A percentile compares a stretch with the other conserved stretches of the same genome.
phyloP scores from a whole-genome alignment of 2,888 invertebrate species.

The Rhyacophila evoluta region DNA sequence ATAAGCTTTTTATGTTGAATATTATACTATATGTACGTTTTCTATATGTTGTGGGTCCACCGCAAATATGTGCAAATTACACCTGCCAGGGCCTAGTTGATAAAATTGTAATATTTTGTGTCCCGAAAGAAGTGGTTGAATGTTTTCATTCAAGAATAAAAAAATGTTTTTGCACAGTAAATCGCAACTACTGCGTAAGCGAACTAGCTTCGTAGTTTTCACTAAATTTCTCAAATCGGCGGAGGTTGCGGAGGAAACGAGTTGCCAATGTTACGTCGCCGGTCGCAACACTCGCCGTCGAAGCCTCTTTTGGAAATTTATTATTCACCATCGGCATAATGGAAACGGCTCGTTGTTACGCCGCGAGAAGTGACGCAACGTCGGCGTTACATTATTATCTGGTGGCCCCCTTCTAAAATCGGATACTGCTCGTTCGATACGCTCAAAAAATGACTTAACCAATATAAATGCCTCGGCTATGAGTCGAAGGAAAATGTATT shows the following conservation, averaged over 20 bases:
- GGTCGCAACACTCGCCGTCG: neutral
- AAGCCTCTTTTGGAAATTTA: constrained; percentile 17
- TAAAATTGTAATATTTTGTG: no score
- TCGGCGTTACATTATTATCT: constrained; percentile 6
- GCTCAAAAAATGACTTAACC: neutral
- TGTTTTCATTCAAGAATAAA: no score
- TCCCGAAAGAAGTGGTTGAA: no score
- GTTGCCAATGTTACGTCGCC: neutral
- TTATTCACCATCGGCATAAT: neutral
- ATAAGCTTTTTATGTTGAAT: no score
- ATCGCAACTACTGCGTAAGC: no score
- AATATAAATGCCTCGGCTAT: neutral
- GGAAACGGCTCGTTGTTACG: neutral
- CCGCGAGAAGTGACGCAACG: constrained; percentile 1
- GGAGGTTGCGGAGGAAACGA: neutral
- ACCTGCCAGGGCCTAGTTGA: no score
- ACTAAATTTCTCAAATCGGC: no score
- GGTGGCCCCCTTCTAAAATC: constrained; percentile 10
- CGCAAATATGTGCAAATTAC: no score
- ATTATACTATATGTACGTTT: no score
- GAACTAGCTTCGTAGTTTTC: no score
- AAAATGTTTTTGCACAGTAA: no score
- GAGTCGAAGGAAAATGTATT: neutral
- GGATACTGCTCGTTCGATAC: neutral
- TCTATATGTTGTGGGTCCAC: no score